Evolutionary conservation across 2,113 vertebrate species (phyloP).

Genomic region (Catharus bicknelli): DNA sequence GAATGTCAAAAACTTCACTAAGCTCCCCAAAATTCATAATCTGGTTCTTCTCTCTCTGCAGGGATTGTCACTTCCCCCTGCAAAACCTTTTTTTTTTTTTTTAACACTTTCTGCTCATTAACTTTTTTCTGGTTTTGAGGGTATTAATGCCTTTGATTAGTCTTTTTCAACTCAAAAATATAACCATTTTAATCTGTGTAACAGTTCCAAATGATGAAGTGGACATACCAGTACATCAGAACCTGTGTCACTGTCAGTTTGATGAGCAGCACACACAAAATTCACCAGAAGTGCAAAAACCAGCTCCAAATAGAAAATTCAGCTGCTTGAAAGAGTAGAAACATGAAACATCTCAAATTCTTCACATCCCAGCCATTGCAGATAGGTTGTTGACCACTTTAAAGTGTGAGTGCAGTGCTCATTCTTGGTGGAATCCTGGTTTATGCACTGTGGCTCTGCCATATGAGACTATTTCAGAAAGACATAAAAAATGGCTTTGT

Average conservation of each 20-base stretch:
- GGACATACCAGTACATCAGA: not conserved
- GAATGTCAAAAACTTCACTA: not conserved
- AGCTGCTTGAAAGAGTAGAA: not conserved
- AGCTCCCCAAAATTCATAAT: not conserved
- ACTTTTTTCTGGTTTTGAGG: not conserved
- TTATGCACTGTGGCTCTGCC: not conserved
- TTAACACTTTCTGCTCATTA: not conserved
- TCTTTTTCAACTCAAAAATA: not conserved
- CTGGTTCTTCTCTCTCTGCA: not conserved
- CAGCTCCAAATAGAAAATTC: not conserved
- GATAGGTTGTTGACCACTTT: not conserved
- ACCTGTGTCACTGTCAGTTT: not conserved
- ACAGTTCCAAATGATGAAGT: not conserved
- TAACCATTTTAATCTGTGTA: not conserved
- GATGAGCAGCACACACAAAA: not conserved
- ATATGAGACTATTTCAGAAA: not conserved
- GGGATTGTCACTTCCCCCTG: not conserved
- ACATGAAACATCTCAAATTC: not conserved
- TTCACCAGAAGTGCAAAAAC: not conserved
- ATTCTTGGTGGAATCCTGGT: not conserved
- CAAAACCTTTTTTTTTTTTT: not conserved
- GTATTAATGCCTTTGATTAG: not conserved
- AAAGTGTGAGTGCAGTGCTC: not conserved
- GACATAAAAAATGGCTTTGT: not conserved
- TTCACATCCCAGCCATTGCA: not conserved